phyloP scores from a whole-genome alignment of 37 sponge, comb jelly and placozoan genomes.

The Spongilla lacustris region DNA sequence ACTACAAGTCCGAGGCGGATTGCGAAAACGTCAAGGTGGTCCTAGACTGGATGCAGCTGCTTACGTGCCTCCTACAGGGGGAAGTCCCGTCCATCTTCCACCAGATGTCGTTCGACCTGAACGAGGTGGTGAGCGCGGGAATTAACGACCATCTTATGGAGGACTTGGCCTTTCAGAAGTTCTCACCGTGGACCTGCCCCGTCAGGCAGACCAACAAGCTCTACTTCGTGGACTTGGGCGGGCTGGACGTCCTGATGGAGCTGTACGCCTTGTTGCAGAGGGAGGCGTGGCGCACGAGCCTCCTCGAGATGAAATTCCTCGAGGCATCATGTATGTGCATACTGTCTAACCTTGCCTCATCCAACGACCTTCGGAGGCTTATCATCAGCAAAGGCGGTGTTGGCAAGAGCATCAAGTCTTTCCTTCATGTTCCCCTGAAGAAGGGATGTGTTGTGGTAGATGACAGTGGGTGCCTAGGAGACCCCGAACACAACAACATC shows the following conservation, averaged over 20 bases:
- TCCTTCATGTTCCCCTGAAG: not conserved
- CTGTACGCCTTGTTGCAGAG: conserved; percentile 10
- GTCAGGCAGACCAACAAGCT: conserved; percentile 8
- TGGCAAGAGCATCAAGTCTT: not conserved
- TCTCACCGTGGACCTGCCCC: conserved; percentile 7
- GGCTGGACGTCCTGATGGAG: conserved; percentile 2
- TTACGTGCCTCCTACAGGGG: not conserved
- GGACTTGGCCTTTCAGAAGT: not conserved
- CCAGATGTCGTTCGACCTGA: not conserved
- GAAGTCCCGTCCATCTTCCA: not conserved
- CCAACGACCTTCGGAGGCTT: conserved; percentile 7
- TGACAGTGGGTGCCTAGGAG: not conserved
- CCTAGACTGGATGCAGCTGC: not conserved
- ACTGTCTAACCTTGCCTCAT: conserved; percentile 11
- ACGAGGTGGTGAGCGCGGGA: not conserved
- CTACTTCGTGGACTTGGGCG: conserved; percentile 4
- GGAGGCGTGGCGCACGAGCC: not conserved
- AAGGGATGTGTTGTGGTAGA: not conserved
- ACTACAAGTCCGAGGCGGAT: conserved; percentile 9
- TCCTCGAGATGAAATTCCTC: not conserved
- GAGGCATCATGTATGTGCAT: not conserved
- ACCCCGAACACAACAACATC: not conserved
- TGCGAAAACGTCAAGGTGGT: not conserved
- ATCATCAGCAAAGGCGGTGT: not conserved
- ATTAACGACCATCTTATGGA: conserved; percentile 2